These are phyloP conservation scores for Parazoanthus darwini DNA, from an alignment of 92 coral and sea anemone species.

Conservation along the genomic window DNA sequence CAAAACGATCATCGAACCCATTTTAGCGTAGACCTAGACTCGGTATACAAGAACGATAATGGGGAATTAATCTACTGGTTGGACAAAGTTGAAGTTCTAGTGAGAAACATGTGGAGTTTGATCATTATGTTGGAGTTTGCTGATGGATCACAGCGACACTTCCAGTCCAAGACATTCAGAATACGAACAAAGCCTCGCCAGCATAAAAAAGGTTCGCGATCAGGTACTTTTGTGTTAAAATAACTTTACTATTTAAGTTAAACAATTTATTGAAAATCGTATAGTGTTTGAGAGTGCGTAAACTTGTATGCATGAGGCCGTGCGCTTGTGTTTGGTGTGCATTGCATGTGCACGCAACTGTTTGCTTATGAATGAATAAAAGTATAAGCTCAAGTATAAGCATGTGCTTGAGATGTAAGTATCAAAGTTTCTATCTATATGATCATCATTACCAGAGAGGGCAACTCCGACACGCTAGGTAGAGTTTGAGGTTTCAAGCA, in stretches of 20 bases:
- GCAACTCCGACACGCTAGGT: too few relatives aligned
- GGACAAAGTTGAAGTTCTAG: background rate
- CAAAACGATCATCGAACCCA: background rate
- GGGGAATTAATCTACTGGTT: constrained; percentile 1
- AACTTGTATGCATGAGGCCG: background rate
- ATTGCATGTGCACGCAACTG: background rate
- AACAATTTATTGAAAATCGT: background rate
- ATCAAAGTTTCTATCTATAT: too few relatives aligned
- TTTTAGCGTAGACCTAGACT: background rate
- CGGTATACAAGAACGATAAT: background rate
- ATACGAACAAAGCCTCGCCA: constrained; percentile 8
- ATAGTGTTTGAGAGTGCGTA: background rate
- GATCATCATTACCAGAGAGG: too few relatives aligned
- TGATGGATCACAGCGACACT: background rate
- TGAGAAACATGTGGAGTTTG: constrained; percentile 12
- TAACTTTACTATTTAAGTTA: too few relatives aligned
- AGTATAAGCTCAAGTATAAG: too few relatives aligned
- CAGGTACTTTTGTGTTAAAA: background rate
- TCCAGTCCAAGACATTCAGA: background rate
- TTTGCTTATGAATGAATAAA: too few relatives aligned
- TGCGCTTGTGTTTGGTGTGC: too few relatives aligned
- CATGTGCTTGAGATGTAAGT: too few relatives aligned
- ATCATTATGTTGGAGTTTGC: background rate
- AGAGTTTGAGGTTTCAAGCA: too few relatives aligned
- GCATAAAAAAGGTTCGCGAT: background rate